Evolutionary conservation across 2,888 invertebrate genomes (phyloP).

Genomic region (Erpobdella octoculata): DNA sequence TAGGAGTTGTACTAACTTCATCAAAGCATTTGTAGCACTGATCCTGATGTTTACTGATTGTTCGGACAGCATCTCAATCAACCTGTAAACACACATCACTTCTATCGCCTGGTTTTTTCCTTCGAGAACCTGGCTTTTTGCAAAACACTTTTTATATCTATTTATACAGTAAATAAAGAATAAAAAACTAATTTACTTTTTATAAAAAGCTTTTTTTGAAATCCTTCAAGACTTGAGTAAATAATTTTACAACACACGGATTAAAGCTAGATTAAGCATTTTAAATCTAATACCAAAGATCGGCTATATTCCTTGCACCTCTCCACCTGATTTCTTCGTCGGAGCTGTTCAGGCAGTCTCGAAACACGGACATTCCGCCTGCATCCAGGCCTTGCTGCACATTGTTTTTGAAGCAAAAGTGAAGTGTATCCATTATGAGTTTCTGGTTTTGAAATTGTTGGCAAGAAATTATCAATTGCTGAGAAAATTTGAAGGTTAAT

Average conservation of each 20-base stretch:
- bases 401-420: constrained; percentile 50
- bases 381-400: constrained; percentile 45
- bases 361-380: constrained; percentile 44
- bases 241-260: too few species aligned
- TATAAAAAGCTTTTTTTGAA: neutral
- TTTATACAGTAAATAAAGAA: neutral
- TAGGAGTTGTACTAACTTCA: constrained; percentile 47
- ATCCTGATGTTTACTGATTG: constrained; percentile 45
- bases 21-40: constrained; percentile 50
- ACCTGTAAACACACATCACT: constrained; percentile 44
- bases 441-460: neutral
- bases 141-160: neutral
- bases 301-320: constrained; percentile 51
- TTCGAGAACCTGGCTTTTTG: constrained; percentile 39
- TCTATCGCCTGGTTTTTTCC: constrained; percentile 52
- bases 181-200: neutral
- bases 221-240: neutral
- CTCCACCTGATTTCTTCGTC: constrained; percentile 45
- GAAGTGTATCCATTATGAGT: constrained; percentile 50
- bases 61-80: constrained; percentile 47
- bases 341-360: constrained; percentile 44
- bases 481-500: neutral
- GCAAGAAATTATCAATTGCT: neutral
- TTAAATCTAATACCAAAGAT: constrained; percentile 45
- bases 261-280: neutral